Percentiles rank a stretch among this genome's conserved stretches.
These are phyloP conservation scores for Cryptomyrus ogoouensis DNA, from an alignment of 2,113 vertebrate species.

Conservation along the genomic window DNA sequence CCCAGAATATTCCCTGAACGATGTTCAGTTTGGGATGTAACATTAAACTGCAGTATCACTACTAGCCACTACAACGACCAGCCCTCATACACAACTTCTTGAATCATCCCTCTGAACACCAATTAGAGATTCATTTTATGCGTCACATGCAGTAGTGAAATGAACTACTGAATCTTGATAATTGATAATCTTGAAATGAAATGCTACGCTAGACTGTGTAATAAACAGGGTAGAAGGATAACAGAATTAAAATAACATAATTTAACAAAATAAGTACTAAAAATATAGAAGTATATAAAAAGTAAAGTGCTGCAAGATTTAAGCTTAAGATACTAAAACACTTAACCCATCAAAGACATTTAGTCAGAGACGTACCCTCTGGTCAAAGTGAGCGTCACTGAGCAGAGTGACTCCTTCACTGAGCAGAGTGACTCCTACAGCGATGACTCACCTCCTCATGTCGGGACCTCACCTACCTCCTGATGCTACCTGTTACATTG, in stretches of 20 bases:
- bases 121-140: background rate
- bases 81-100: background rate
- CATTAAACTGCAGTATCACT: background rate
- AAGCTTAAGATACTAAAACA: background rate
- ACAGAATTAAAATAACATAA: background rate
- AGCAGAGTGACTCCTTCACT: background rate
- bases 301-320: background rate
- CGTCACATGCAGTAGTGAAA: background rate
- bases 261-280: background rate
- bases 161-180: background rate
- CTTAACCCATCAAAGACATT: background rate
- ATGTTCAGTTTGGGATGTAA: background rate
- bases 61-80: background rate
- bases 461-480: background rate
- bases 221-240: background rate
- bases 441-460: background rate
- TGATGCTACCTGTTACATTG: background rate
- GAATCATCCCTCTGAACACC: background rate
- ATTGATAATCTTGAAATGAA: background rate
- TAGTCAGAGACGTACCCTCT: background rate
- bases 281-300: background rate
- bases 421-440: no score
- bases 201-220: background rate
- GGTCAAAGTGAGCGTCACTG: background rate
- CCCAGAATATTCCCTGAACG: background rate